A percentile compares a stretch with the other conserved stretches of the same genome.
These are phyloP conservation scores for Motacilla alba DNA, from an alignment of 2,113 vertebrate genomes.

Conservation along the genomic window DNA sequence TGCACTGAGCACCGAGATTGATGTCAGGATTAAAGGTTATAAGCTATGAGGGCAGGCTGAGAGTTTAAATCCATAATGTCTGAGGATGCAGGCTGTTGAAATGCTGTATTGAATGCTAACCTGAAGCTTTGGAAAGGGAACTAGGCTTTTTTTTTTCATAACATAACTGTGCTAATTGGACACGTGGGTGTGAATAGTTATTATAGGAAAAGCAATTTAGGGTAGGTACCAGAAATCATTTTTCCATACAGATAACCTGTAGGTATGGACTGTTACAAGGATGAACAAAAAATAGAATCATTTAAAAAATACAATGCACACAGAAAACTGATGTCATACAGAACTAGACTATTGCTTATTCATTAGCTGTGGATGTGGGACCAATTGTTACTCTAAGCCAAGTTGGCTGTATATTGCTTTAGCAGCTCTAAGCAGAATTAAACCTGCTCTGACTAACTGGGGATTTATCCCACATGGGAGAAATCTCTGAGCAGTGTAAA, in stretches of 20 bases:
- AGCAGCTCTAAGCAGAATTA: conserved; percentile 1
- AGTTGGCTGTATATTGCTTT: neutral
- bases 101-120: conserved; percentile 19
- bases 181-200: conserved; percentile 28
- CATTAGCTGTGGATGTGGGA: neutral
- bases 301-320: neutral
- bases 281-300: neutral
- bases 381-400: neutral
- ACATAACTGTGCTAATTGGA: conserved; percentile 46
- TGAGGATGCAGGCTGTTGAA: conserved; percentile 23
- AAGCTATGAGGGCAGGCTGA: conserved; percentile 47
- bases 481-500: conserved; percentile 1
- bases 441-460: conserved; percentile 6
- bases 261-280: neutral
- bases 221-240: neutral
- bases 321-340: neutral
- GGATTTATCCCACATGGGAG: conserved; percentile 11
- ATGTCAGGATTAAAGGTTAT: conserved; percentile 63
- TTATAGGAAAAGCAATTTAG: conserved; percentile 29
- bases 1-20: conserved; percentile 31
- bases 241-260: neutral
- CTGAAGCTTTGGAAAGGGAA: neutral
- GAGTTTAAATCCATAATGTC: conserved; percentile 25
- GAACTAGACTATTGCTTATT: neutral
- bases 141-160: neutral